Base-by-base conservation (phyloP, 2,888 invertebrate genomes). In the Nezara viridula region DNA sequence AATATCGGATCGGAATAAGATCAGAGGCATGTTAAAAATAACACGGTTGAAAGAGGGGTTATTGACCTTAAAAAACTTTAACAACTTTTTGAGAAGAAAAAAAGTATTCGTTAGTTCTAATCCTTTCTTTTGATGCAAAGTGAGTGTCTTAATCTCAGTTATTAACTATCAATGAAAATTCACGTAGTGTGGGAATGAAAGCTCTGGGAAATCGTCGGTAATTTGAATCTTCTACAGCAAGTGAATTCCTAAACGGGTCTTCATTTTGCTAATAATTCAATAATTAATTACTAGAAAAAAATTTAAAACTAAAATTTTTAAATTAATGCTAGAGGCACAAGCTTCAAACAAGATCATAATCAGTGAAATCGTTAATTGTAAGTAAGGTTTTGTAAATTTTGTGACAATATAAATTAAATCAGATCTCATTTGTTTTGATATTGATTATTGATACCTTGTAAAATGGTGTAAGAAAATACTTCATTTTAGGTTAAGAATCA, bases 101-200 rank as follows among this genome's bases (percentile, higher is more conserved):
- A 60, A 37, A 73, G 32, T 19, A 37, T 37, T 73, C 66, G 66
- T 73, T 73, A 73, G 66, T 19, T 16, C 37, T 37, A 73, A 73
- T 73, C 19, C 66, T 37, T 37, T 21, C 6, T 14, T 32, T 73
- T 37, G 66, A 73, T 73, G 32, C 66, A 73, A 73, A 37, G 66
- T 37, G 37, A 21, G 66, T 32, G 66, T 73, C 37, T 73, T 73
- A 73, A 73, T 73, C 32, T 37, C 14, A 37, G 66, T 19, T 73
- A 73, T 73, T 73, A 73, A 73, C 66, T 32, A 73, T 73, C 3
- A 73, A 73, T 73, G 66, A 73, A 73, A 73, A 73, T 73, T 32
- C 66, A 19, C 37, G 32, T 73, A 19, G 66, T 81, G 81, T 81
- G 81, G 81, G 81, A 81, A 81, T n/a, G 81, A 81, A 81, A 81